Conservation (phyloP, 1,140 invertebrate genomes). For the Drosophila littoralis region DNA sequence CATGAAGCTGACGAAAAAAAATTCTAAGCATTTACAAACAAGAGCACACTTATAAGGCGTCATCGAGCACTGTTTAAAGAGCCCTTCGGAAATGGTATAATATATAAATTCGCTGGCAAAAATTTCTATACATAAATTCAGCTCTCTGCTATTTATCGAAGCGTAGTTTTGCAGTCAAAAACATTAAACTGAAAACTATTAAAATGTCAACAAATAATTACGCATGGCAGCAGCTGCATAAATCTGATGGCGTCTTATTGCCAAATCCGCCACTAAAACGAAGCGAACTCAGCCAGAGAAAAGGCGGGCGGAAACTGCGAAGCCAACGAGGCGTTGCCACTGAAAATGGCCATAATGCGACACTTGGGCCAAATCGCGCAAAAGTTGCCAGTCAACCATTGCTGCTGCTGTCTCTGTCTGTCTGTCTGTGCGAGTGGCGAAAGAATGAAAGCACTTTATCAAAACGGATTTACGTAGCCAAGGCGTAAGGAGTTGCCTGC, state of each 20-base stretch:
- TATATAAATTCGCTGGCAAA: neutral
- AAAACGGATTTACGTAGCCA: conserved; percentile 72
- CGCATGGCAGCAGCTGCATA: conserved; percentile 70
- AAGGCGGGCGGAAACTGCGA: conserved; percentile 43
- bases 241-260: conserved; percentile 66
- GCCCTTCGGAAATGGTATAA: neutral
- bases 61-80: neutral
- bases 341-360: conserved; percentile 76
- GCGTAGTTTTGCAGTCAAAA: conserved; percentile 20
- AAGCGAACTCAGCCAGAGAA: conserved; percentile 60
- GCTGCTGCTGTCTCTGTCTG: neutral
- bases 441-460: conserved; percentile 75
- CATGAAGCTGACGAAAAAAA: conserved; percentile 50
- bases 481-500: conserved; percentile 30
- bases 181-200: conserved; percentile 74
- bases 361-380: conserved; percentile 56
- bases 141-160: conserved; percentile 39
- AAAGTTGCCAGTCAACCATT: conserved; percentile 47
- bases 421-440: conserved; percentile 26
- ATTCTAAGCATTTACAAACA: conserved; percentile 6
- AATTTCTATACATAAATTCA: neutral
- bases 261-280: conserved; percentile 78
- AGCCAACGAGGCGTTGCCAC: conserved; percentile 56
- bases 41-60: conserved; percentile 2
- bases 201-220: conserved; percentile 83